A percentile compares a stretch with the other conserved stretches of the same genome.
These are phyloP conservation scores for Danio aesculapii DNA, from an alignment of 2,797 vertebrate genomes.

Conservation along the genomic window DNA sequence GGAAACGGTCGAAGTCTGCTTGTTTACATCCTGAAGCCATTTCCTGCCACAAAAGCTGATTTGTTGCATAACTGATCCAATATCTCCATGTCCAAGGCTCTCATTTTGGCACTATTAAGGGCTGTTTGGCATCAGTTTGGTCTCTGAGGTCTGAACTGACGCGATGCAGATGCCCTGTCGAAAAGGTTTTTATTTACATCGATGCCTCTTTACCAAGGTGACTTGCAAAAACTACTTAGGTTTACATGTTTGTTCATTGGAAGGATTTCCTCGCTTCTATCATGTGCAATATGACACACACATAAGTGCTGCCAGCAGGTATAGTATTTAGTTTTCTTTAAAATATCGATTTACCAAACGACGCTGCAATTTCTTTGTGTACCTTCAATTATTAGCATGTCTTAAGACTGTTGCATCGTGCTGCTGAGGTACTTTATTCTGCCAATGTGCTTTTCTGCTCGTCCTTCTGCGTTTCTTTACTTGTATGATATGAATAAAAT, in stretches of 20 bases:
- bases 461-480: conserved; percentile 57
- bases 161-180: neutral
- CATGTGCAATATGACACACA: conserved; percentile 43
- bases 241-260: neutral
- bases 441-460: conserved; percentile 64
- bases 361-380: conserved; percentile 48
- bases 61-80: conserved; percentile 69
- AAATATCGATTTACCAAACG: conserved; percentile 45
- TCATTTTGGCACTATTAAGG: conserved; percentile 62
- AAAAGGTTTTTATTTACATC: neutral
- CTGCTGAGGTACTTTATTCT: conserved; percentile 70
- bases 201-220: neutral
- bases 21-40: conserved; percentile 75
- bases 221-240: neutral
- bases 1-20: conserved; percentile 59
- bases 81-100: conserved; percentile 73
- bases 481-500: conserved; percentile 47
- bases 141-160: conserved; percentile 36
- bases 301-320: conserved; percentile 15
- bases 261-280: conserved; percentile 5
- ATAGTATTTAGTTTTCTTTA: conserved; percentile 13
- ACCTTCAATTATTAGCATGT: conserved; percentile 64
- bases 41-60: conserved; percentile 69
- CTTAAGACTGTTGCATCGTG: conserved; percentile 66
- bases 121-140: conserved; percentile 58